phyloP scores from a whole-genome alignment of 2,797 vertebrate species.

The Acrossocheilus wenchowensis region DNA sequence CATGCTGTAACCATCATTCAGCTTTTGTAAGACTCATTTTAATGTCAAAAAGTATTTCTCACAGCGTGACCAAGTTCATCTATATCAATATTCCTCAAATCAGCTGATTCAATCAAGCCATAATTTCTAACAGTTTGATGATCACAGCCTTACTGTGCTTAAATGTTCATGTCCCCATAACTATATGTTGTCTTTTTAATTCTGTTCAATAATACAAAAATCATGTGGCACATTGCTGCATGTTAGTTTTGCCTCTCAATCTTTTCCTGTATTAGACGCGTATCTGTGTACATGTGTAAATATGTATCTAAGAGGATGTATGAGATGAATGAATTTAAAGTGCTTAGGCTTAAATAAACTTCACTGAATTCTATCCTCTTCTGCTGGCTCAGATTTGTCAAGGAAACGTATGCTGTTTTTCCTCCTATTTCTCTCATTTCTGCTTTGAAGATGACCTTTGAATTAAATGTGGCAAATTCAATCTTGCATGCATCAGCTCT shows the following conservation, averaged over 20 bases:
- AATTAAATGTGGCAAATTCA: background rate
- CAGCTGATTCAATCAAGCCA: background rate
- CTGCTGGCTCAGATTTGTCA: background rate
- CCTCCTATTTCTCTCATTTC: background rate
- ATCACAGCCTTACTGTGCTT: background rate
- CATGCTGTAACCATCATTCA: background rate
- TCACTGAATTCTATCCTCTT: slow-evolving; percentile 54
- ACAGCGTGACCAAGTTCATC: background rate
- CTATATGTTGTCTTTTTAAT: slow-evolving; percentile 58
- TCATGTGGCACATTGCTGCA: slow-evolving; percentile 79
- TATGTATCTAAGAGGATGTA: slow-evolving; percentile 79
- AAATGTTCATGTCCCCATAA: slow-evolving; percentile 1
- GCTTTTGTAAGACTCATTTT: background rate
- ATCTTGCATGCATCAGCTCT: background rate
- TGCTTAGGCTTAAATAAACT: slow-evolving; percentile 87
- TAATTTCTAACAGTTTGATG: background rate
- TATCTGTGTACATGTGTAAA: slow-evolving; percentile 84
- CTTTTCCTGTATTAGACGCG: slow-evolving; percentile 70
- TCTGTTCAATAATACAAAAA: slow-evolving; percentile 55
- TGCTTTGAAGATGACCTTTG: background rate
- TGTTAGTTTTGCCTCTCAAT: slow-evolving; percentile 64
- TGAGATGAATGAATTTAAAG: slow-evolving; percentile 82
- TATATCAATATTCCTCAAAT: background rate
- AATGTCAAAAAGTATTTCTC: slow-evolving; percentile 15
- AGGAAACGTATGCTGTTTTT: background rate